Evolutionary conservation across 2,113 vertebrate species (phyloP).

Genomic region (Anoura caudifer): DNA sequence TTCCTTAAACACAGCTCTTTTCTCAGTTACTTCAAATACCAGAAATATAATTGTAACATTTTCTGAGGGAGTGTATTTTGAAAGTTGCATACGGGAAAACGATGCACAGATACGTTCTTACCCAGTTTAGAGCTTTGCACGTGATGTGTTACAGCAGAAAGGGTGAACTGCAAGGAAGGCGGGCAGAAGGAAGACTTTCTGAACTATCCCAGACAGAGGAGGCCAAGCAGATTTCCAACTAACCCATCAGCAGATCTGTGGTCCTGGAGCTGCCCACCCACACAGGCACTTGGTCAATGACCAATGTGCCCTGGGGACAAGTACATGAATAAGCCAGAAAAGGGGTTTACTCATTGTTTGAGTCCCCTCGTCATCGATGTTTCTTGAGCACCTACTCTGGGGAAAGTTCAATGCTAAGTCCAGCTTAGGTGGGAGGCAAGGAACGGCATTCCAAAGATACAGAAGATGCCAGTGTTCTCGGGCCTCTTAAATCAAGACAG

Average conservation of each 20-base stretch:
- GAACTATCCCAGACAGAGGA: background rate
- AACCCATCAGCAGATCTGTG: background rate
- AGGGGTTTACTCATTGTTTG: background rate
- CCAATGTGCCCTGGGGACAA: background rate
- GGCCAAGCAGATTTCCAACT: background rate
- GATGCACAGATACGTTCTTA: background rate
- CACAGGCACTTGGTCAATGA: background rate
- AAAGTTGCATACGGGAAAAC: background rate
- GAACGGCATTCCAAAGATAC: background rate
- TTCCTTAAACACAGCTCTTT: conserved; percentile 24
- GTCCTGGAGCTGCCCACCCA: background rate
- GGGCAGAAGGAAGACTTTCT: background rate
- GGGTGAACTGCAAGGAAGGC: background rate
- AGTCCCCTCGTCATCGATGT: background rate
- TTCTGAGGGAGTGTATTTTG: conserved; percentile 2
- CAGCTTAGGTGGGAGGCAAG: background rate
- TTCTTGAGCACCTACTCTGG: background rate
- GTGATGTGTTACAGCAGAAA: background rate
- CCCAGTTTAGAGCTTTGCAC: background rate
- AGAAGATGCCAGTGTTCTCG: background rate
- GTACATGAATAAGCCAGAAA: background rate
- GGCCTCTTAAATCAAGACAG: background rate
- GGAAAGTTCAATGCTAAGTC: background rate
- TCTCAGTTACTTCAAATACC: background rate
- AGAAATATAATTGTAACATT: conserved; percentile 34